phyloP scores from a whole-genome alignment of 2,113 vertebrate genomes.

The Ornithorhynchus anatinus region DNA sequence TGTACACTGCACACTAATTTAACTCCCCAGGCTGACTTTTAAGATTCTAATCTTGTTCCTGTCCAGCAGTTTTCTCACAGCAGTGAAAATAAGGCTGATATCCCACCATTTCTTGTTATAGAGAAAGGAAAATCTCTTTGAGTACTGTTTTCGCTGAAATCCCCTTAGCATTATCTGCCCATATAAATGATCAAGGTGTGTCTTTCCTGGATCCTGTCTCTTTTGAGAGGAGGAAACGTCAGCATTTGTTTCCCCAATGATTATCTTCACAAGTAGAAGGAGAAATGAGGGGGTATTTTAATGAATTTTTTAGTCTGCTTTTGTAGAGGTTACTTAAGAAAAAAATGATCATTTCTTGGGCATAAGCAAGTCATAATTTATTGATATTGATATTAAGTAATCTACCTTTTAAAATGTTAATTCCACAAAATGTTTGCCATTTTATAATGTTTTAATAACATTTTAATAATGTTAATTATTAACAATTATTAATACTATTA shows the following conservation, averaged over 20 bases:
- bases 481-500: no score
- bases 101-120: constrained; percentile 51
- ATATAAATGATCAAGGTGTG: constrained; percentile 61
- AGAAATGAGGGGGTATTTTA: constrained; percentile 28
- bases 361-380: background rate
- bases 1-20: constrained; percentile 55
- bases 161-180: constrained; percentile 43
- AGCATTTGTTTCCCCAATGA: constrained; percentile 59
- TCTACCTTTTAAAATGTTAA: no score
- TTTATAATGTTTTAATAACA: no score
- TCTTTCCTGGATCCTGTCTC: constrained; percentile 58
- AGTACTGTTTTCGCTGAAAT: constrained; percentile 58
- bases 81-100: constrained; percentile 41
- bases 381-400: no score
- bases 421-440: no score
- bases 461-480: no score
- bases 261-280: constrained; percentile 47
- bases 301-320: constrained; percentile 35
- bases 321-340: background rate
- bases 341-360: constrained; percentile 7
- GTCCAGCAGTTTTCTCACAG: constrained; percentile 55
- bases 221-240: constrained; percentile 57
- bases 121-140: constrained; percentile 34
- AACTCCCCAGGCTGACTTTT: constrained; percentile 60
- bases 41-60: constrained; percentile 68